A percentile compares a stretch with the other conserved stretches of the same genome.
Conservation (phyloP, 2,888 invertebrate genomes). For the Iselma pallidipennis region DNA sequence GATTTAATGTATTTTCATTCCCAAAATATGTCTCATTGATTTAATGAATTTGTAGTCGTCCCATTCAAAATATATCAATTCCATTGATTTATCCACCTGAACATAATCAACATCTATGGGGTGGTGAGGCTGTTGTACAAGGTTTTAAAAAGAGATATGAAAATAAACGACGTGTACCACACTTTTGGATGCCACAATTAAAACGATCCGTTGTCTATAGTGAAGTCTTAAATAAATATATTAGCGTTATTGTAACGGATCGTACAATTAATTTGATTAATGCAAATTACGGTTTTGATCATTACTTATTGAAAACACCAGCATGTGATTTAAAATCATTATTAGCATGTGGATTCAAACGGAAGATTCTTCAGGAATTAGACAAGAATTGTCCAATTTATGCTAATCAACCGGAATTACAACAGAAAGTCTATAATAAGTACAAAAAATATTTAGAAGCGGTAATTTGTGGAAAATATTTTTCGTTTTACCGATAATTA, state of each 20-base stretch:
- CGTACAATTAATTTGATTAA: conserved; percentile 84
- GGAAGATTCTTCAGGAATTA: conserved; percentile 78
- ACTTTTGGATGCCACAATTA: conserved; percentile 86
- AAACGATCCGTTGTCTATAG: conserved; percentile 83
- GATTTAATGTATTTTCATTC: conserved; percentile 1
- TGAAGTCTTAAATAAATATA: conserved; percentile 84
- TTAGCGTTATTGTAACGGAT: conserved; percentile 81
- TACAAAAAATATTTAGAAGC: conserved; percentile 82
- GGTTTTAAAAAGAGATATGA: conserved; percentile 75
- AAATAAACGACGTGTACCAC: conserved; percentile 70
- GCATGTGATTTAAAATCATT: conserved; percentile 89
- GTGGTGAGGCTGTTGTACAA: conserved; percentile 92
- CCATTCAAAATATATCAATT: conserved; percentile 76
- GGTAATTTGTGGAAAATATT: conserved; percentile 60
- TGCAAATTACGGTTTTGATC: conserved; percentile 90
- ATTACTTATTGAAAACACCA: conserved; percentile 89
- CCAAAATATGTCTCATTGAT: background rate
- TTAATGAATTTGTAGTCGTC: conserved; percentile 59
- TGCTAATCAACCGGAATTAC: conserved; percentile 67
- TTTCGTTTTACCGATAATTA: background rate
- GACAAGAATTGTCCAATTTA: conserved; percentile 69
- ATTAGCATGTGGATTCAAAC: conserved; percentile 83
- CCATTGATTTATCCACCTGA: conserved; percentile 79
- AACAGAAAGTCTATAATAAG: conserved; percentile 71
- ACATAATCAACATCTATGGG: conserved; percentile 88